Base-by-base conservation (phyloP, 2,888 invertebrate genomes). In the Melieria crassipennis region DNA sequence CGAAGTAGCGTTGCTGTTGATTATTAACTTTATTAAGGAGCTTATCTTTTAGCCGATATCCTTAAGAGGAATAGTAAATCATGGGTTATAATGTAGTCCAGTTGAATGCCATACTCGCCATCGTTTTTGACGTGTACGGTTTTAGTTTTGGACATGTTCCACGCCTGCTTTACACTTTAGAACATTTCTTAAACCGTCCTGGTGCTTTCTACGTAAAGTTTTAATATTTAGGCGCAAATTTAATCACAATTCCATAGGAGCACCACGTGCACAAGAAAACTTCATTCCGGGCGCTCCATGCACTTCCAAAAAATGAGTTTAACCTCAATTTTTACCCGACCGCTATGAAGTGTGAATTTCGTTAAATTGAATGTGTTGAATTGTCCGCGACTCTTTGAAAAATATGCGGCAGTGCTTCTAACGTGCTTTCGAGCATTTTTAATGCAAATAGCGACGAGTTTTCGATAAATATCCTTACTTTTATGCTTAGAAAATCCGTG, bases 401-500 rank as follows among this genome's bases (percentile, higher is more conserved):
- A 30, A 9, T 16, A 5, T 56, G 13, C 4, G 9, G 9, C 16
- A 5, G 7, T 56, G 7, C 7, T 56, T 16, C 7, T 56, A 4
- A 16, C 46, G 9, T 16, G 46, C 48, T 62, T 45, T 30, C n/a
- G 9, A 47, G 13, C n/a, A 45, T 47, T 7, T 63, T 61, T 43
- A 13, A 13, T 58, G 1, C 42, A 57, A 67, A 56, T 43, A 10
- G 48, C 58, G 16, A 52, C 43, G 13, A 73, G 7, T 75, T 73
- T 81, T 78, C 9, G 55, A 62, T 70, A 73, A 78, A 77, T 75
- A 75, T 78, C 73, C 85, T 86, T 85, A 85, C 85, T 78, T 85
- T 85, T 82, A 80, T 79, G 77, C 79, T 79, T 76, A 79, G 80
- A 80, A 82, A 81, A 83, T 79, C 80, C 76, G 77, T 80, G 78